Percentiles rank a stretch among this genome's conserved stretches.
These are phyloP conservation scores for Subacronicta megacephala DNA, from an alignment of 2,888 invertebrate species.

Conservation along the genomic window DNA sequence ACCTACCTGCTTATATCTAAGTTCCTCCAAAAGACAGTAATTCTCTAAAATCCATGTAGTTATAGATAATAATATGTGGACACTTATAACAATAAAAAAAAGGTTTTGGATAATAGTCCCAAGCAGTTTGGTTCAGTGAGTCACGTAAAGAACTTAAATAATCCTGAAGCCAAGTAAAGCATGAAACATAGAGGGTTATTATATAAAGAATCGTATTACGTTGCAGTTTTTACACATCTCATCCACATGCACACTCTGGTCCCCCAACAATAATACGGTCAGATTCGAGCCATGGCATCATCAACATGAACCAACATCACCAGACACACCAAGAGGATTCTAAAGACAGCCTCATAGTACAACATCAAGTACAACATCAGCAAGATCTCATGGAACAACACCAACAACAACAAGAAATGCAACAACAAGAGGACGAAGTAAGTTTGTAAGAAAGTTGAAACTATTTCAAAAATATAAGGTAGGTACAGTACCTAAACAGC, in stretches of 20 bases:
- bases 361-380: constrained; percentile 86
- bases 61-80: too few species aligned
- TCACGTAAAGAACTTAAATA: background rate
- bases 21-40: too few species aligned
- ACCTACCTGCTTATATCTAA: too few species aligned
- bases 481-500: too few species aligned
- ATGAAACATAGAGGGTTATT: background rate
- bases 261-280: constrained; percentile 84
- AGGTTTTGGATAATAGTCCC: background rate
- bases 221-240: constrained; percentile 86
- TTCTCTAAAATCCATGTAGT: too few species aligned
- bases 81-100: too few species aligned
- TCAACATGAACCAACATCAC: constrained; percentile 86
- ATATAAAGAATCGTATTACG: constrained; percentile 17
- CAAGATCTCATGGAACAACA: constrained; percentile 87
- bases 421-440: constrained; percentile 86
- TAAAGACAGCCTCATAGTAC: constrained; percentile 85
- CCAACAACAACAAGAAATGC: constrained; percentile 83
- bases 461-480: too few species aligned
- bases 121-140: background rate
- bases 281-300: constrained; percentile 82
- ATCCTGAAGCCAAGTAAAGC: background rate
- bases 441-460: constrained; percentile 6
- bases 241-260: constrained; percentile 84
- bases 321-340: constrained; percentile 80